Evolutionary conservation across 2,888 invertebrate species (phyloP), one percentile per base, ranked within the genome.

Genomic region (Rhagium mordax): DNA sequence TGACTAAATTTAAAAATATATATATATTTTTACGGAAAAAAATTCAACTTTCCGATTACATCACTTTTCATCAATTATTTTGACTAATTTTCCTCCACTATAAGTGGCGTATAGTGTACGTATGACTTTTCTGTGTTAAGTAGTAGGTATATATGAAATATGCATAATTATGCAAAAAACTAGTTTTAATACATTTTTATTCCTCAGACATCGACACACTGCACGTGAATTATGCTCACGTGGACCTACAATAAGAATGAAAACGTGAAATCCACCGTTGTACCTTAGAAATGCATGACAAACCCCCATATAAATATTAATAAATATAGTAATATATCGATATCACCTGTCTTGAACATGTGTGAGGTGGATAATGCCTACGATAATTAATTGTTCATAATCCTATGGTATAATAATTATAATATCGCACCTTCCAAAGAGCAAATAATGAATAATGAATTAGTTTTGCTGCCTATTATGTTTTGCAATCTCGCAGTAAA

Each of bases 161-260:
- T n/a, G n/a, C n/a, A n/a, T n/a, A n/a, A n/a, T n/a, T n/a, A n/a
- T n/a, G n/a, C n/a, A n/a, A n/a, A n/a, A n/a, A n/a, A n/a, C n/a
- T n/a, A n/a, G n/a, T n/a, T n/a, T n/a, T n/a, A n/a, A n/a, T n/a
- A n/a, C n/a, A 24, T 3, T 41, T 41, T 15, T n/a, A 41, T 15
- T 10, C n/a, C 24, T 15, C 33, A 41, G 41, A 41, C 41, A 41
- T 0, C 41, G 0, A 41, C 13, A n/a, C 41, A 41, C 18, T 18
- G 20, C 59, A 59, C 33, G 59, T 59, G 59, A 59, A 10, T 33
- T 3, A 33, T 33, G 8, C 33, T 59, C 59, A 59, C 59, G 33
- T 59, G 29, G 33, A n/a, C 3, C 15, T 27, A 33, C 5, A 59
- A 29, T 59, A 33, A 33, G 33, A 29, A 10, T 13, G 16, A 59